These are phyloP conservation scores for Coleophora deauratella DNA, from an alignment of 2,888 invertebrate species.

Conservation along the genomic window DNA sequence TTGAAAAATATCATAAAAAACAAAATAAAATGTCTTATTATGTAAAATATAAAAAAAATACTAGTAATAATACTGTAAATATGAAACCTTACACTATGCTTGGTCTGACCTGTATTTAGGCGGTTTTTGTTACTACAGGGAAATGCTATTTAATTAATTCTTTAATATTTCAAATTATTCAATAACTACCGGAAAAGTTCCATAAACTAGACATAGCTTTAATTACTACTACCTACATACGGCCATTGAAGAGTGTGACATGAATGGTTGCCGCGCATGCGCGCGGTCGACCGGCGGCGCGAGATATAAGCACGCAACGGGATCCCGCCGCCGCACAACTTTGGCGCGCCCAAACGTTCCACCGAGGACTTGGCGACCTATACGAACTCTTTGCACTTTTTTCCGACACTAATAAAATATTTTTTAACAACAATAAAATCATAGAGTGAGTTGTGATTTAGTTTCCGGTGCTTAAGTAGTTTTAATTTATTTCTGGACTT, in stretches of 20 bases:
- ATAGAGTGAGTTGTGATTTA: constrained; percentile 37
- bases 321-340: constrained; percentile 58
- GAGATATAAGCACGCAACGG: constrained; percentile 62
- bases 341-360: constrained; percentile 63
- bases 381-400: constrained; percentile 22
- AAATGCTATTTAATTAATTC: no score
- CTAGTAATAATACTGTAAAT: no score
- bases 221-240: no score
- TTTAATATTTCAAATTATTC: no score
- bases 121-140: no score
- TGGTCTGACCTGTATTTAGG: no score
- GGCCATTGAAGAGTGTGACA: constrained; percentile 63
- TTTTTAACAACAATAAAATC: constrained; percentile 15
- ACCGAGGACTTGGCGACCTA: constrained; percentile 44
- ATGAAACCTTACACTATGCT: no score
- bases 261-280: constrained; percentile 61
- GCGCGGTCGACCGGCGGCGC: constrained; percentile 33
- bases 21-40: no score
- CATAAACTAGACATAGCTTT: no score
- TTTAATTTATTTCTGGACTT: constrained; percentile 22
- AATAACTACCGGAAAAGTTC: no score
- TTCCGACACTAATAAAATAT: constrained; percentile 16
- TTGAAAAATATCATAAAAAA: no score
- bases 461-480: constrained; percentile 37
- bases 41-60: no score